phyloP scores from a whole-genome alignment of 2,797 vertebrate species.

The Rhinoraja longicauda region DNA sequence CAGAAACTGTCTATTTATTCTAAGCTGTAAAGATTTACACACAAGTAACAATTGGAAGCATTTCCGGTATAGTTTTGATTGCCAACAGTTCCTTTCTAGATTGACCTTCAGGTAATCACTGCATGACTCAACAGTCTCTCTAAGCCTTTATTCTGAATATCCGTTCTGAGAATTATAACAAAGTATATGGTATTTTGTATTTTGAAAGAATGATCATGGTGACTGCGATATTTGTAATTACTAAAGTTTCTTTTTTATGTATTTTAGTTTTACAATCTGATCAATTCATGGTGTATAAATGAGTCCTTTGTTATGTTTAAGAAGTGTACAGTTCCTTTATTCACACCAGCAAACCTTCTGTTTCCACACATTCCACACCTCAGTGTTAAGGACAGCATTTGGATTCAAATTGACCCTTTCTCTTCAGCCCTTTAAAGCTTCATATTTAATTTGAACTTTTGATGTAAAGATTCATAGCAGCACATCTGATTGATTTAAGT shows the following conservation, averaged over 20 bases:
- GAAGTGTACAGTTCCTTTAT: not conserved
- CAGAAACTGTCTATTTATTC: not conserved
- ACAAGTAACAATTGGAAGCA: too few relatives aligned
- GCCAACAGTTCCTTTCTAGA: not conserved
- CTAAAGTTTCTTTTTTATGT: slow-evolving; percentile 27
- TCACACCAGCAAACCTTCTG: not conserved
- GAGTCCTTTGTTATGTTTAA: slow-evolving; percentile 30
- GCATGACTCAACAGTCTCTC: not conserved
- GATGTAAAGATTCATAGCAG: not conserved
- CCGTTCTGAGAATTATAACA: slow-evolving; percentile 20
- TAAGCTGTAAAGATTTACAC: not conserved
- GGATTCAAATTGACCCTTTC: not conserved
- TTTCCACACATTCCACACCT: not conserved
- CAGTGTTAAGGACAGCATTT: not conserved
- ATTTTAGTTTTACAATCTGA: slow-evolving; percentile 37
- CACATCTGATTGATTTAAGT: not conserved
- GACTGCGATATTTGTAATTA: slow-evolving; percentile 25
- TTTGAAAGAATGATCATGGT: slow-evolving; percentile 29
- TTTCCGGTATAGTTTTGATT: not conserved
- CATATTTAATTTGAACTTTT: not conserved
- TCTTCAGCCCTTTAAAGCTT: not conserved
- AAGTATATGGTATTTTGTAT: slow-evolving; percentile 32
- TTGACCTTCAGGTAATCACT: not conserved
- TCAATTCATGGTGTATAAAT: slow-evolving; percentile 34
- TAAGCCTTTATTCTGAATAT: slow-evolving; percentile 37